A percentile compares a stretch with the other conserved stretches of the same genome.
Conservation (phyloP, 1,140 invertebrate genomes). For the Aphis gossypii region DNA sequence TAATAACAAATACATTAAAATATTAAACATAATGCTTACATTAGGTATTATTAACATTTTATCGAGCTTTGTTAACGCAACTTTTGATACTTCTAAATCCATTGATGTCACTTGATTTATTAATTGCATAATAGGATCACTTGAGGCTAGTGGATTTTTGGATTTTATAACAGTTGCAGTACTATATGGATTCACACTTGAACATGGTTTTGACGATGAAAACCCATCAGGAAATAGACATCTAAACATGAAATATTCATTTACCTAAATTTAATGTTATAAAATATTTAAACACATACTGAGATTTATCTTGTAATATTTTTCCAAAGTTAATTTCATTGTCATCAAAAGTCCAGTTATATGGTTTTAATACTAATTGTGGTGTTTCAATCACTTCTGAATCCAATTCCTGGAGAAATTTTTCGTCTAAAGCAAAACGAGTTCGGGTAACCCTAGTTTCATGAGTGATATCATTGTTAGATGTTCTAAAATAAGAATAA, state of each 20-base stretch:
- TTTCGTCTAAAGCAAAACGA: slow-evolving; percentile 48
- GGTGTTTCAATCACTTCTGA: slow-evolving; percentile 47
- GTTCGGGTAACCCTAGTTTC: background rate
- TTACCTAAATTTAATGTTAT: background rate
- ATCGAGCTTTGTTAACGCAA: background rate
- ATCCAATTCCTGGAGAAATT: slow-evolving; percentile 52
- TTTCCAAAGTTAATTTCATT: slow-evolving; percentile 34
- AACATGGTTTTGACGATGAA: background rate
- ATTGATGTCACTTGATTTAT: slow-evolving; percentile 30
- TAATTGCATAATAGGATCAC: slow-evolving; percentile 37
- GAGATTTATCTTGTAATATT: slow-evolving; percentile 5
- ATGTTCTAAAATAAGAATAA: slow-evolving; percentile 12
- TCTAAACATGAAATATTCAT: background rate
- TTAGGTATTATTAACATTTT: slow-evolving; percentile 45
- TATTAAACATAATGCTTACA: background rate
- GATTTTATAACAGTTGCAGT: slow-evolving; percentile 45
- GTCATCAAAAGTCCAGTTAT: slow-evolving; percentile 27
- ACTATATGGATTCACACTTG: slow-evolving; percentile 38
- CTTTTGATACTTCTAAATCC: slow-evolving; percentile 33
- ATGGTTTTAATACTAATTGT: slow-evolving; percentile 36
- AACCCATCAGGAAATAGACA: background rate
- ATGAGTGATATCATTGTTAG: background rate
- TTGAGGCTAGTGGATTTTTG: background rate
- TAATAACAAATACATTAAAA: background rate
- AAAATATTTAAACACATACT: background rate